Evolutionary conservation across 2,113 vertebrate species (phyloP), one percentile per base, ranked within the genome.

Genomic region (Enhydra lutris): DNA sequence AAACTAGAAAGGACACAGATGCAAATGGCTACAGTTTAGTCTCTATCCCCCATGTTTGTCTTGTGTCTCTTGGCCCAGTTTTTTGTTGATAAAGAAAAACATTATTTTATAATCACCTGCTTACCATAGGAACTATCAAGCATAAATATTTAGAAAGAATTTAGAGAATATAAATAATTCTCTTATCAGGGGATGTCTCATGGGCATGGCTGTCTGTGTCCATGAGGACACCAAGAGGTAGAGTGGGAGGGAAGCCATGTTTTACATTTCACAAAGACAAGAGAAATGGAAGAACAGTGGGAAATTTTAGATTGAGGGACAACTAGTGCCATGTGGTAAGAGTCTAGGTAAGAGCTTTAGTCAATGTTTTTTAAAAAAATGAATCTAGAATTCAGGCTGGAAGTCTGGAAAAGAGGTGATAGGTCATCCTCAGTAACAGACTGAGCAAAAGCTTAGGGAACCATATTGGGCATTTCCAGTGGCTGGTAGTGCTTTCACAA

Each of bases 251-350:
- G 24, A 50, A 94, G 42, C 42, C 12, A 8, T 6, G 20, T 78
- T 69, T 55, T 89, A n/a, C 24, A 36, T 67, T 94, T 78, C 23
- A 91, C 7, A 78, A 69, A 73, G 2, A 34, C n/a, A 83, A 95
- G 65, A 85, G 11, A 86, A 83, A 20, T 10, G 23, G n/a, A 47
- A 71, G 65, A 73, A 15, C 10, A 63, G 4, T 34, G 57, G 47
- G 23, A 67, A 94, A 80, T 50, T 55, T 78, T 47, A 18, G 23
- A 45, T 21, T 26, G 81, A 80, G n/a, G 88, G 47, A 23, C 42
- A 45, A 21, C 2, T 50, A 12, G 6, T 26, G 13, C 4, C 55
- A 13, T 20, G 2, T 0, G 73, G 42, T 71, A 1, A 23, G n/a
- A 14, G 17, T 85, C 26, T 71, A 57, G 47, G 14, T 18, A 80